Base-by-base conservation (phyloP, 2,888 invertebrate species). In the Erynnis tages region DNA sequence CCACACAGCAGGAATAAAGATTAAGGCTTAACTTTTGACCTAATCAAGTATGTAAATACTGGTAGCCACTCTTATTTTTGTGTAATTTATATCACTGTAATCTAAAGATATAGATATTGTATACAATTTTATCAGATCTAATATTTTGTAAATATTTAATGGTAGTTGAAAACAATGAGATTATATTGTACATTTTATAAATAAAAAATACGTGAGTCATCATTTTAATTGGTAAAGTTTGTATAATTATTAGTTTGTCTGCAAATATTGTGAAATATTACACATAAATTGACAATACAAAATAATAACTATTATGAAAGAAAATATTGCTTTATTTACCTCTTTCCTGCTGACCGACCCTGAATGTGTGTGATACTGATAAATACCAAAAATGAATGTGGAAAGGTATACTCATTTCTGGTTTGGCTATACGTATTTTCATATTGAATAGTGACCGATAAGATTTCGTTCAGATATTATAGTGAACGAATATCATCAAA, bases 161-260 rank as follows among this genome's bases (percentile, higher is more conserved):
- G 59, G 61, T 74, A 82, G 84, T 82, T 76, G 79, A 81, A 87
- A 87, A 78, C 77, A 86, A 85, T 86, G 89, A 89, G 89, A 89
- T 89, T 89, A 88, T 87, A 88, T 85, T 89, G 88, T 89, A 89
- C 79, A 88, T 88, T 89, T 86, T 88, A 88, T 88, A 87, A 87
- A 88, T 82, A 84, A 44, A 30, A 67, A 46, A 67, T 65, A 70
- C 67, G 73, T 71, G 80, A 87, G 86, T 88, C 86, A 86, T 82
- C 78, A 74, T 78, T 74, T 66, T 79, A 76, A 81, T 85, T 82
- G 83, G 81, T 81, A 73, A 76, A 76, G 73, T 83, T 83, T 88
- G 85, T 88, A 87, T 82, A 79, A 73, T 79, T 73, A 76, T 79
- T 85, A 86, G 82, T 72, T 66, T 71, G 73, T 82, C 79, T 84